Percentiles rank a stretch among this genome's conserved stretches.
Conservation (phyloP, 2,888 invertebrate species). For the Phrixothrix hirtus region DNA sequence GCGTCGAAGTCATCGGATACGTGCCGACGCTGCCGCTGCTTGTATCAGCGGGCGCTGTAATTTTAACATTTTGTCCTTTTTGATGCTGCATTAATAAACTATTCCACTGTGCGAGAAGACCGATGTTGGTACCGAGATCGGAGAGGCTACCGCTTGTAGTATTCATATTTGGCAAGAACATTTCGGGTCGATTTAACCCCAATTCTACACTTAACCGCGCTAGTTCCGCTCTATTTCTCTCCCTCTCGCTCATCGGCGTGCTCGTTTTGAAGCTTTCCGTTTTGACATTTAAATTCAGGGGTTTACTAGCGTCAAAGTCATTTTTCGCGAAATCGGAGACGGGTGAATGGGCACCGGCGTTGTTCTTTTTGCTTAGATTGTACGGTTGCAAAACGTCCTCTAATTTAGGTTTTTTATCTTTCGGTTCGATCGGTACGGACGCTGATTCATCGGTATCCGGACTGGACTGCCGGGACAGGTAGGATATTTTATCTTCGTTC, state of each 20-base stretch:
- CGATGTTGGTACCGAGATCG: slow-evolving; percentile 43
- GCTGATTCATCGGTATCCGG: slow-evolving; percentile 69
- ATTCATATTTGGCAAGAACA: slow-evolving; percentile 41
- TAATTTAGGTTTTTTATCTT: slow-evolving; percentile 39
- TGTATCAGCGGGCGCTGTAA: slow-evolving; percentile 37
- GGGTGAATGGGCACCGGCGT: slow-evolving; percentile 28
- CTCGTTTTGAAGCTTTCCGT: slow-evolving; percentile 14
- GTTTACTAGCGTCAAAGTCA: slow-evolving; percentile 26
- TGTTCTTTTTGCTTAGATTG: slow-evolving; percentile 45
- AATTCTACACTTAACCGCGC: slow-evolving; percentile 56
- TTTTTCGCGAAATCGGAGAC: slow-evolving; percentile 17
- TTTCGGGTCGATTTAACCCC: slow-evolving; percentile 53
- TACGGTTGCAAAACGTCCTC: slow-evolving; percentile 47
- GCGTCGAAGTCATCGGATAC: slow-evolving; percentile 49
- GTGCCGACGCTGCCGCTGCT: slow-evolving; percentile 39
- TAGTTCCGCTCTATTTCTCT: slow-evolving; percentile 57
- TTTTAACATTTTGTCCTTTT: slow-evolving; percentile 21
- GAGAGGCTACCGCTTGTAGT: slow-evolving; percentile 37
- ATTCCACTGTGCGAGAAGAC: slow-evolving; percentile 47
- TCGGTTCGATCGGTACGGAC: slow-evolving; percentile 49
- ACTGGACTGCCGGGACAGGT: slow-evolving; percentile 71
- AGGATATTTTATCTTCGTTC: slow-evolving; percentile 76
- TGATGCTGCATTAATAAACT: slow-evolving; percentile 40
- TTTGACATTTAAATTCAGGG: slow-evolving; percentile 32
- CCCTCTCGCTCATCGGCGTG: slow-evolving; percentile 43